Conservation (phyloP, 2,113 vertebrate genomes). For the Ptychochromis oligacanthus region DNA sequence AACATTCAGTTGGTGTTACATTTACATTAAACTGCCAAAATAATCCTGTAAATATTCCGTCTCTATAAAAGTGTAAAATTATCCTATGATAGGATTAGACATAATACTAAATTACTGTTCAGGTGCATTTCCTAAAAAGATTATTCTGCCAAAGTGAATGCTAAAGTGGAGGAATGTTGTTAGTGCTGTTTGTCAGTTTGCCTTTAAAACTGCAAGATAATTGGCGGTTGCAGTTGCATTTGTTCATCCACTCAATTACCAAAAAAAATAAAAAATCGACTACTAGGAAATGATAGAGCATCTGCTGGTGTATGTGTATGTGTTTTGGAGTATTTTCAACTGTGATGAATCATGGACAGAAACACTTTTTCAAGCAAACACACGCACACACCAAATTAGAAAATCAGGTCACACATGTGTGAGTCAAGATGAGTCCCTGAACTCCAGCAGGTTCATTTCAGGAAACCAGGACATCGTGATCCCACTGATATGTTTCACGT, state of each 20-base stretch:
- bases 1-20: not conserved
- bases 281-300: not conserved
- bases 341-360: conserved; percentile 30
- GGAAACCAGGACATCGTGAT: conserved; percentile 39
- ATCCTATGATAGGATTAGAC: not conserved
- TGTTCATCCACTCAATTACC: not conserved
- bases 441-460: conserved; percentile 42
- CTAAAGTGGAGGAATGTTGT: not conserved
- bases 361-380: not conserved
- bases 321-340: conserved; percentile 12
- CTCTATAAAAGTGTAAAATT: not conserved
- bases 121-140: not conserved
- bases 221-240: not conserved
- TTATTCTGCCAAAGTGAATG: not conserved
- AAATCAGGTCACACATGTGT: conserved; percentile 63
- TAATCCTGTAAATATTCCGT: not conserved
- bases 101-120: not conserved
- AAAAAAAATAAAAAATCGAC: too few species aligned
- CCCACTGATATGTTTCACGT: conserved; percentile 24
- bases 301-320: not conserved
- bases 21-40: not conserved
- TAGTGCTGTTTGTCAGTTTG: not conserved
- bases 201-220: not conserved
- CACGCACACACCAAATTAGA: not conserved
- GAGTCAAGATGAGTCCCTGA: conserved; percentile 52